Conservation (phyloP, 2,888 invertebrate species). For the Coenonympha arcania region DNA sequence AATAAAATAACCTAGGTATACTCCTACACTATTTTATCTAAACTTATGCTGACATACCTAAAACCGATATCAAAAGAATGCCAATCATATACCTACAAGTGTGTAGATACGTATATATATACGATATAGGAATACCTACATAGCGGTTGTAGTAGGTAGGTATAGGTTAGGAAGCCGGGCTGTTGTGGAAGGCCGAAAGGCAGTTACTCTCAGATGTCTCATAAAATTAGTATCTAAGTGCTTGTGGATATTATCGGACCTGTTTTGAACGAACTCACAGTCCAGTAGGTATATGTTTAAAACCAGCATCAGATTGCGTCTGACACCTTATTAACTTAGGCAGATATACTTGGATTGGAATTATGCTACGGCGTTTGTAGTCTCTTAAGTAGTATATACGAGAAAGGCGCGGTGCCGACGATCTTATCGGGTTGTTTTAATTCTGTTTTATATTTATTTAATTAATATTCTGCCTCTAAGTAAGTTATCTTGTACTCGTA, state of each 20-base stretch:
- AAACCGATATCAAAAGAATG: slow-evolving; percentile 23
- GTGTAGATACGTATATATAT: no score
- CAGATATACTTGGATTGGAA: slow-evolving; percentile 40
- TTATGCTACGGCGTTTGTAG: slow-evolving; percentile 24
- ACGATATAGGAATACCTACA: slow-evolving; percentile 27
- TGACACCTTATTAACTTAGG: slow-evolving; percentile 55
- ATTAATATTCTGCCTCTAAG: slow-evolving; percentile 28
- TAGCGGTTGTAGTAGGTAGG: slow-evolving; percentile 23
- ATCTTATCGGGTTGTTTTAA: slow-evolving; percentile 30
- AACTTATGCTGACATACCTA: slow-evolving; percentile 6
- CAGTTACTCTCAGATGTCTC: slow-evolving; percentile 57
- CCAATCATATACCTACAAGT: no score
- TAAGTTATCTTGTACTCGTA: slow-evolving; percentile 29
- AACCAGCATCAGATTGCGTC: slow-evolving; percentile 49
- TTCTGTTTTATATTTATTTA: slow-evolving; percentile 7
- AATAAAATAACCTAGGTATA: no score
- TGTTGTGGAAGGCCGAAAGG: slow-evolving; percentile 47
- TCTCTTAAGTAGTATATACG: slow-evolving; percentile 13
- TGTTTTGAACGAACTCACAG: slow-evolving; percentile 53
- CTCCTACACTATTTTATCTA: no score
- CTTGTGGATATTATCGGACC: slow-evolving; percentile 56
- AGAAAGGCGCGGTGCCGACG: slow-evolving; percentile 19
- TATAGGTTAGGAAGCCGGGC: slow-evolving; percentile 29
- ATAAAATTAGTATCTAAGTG: slow-evolving; percentile 68
- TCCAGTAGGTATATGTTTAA: slow-evolving; percentile 48